A percentile compares a stretch with the other conserved stretches of the same genome.
Conservation (phyloP, 2,113 vertebrate species). For the Oreochromis tanganicae region DNA sequence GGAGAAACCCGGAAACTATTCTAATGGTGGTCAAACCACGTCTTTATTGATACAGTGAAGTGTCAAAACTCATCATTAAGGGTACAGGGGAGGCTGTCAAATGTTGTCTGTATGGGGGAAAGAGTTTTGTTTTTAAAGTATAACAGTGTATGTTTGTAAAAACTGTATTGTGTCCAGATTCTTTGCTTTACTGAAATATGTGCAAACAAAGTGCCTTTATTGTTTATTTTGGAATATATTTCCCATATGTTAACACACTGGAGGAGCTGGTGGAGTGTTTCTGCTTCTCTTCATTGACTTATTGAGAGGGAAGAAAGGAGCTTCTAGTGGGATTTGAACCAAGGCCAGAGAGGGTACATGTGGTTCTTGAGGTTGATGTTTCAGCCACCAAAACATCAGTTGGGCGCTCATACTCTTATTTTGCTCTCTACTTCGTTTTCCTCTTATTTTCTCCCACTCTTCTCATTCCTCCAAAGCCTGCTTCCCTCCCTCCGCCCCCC, state of each 20-base stretch:
- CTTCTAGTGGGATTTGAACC: conserved; percentile 4
- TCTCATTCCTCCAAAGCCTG: conserved; percentile 1
- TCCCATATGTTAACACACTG: neutral
- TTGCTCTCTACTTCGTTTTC: conserved; percentile 31
- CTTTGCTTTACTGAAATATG: neutral
- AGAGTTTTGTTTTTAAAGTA: accelerated
- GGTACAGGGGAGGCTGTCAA: neutral
- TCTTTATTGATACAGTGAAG: neutral
- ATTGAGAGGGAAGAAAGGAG: conserved; percentile 9
- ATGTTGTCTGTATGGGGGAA: neutral
- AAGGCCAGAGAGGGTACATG: conserved; percentile 18
- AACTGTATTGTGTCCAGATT: neutral
- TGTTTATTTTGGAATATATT: neutral
- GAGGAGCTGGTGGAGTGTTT: neutral
- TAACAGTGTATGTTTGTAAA: neutral
- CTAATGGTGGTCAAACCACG: neutral
- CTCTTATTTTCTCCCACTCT: conserved; percentile 24
- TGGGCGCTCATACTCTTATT: conserved; percentile 21
- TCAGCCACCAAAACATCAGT: conserved; percentile 40
- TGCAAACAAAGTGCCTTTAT: neutral
- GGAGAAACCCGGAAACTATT: neutral
- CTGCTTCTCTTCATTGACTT: neutral
- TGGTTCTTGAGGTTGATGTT: conserved; percentile 43
- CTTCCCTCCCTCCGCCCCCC: conserved; percentile 7
- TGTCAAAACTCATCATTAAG: neutral